Evolutionary conservation across 2,888 invertebrate species (phyloP), one percentile per base, ranked within the genome.

Genomic region (Lysandra coridon): DNA sequence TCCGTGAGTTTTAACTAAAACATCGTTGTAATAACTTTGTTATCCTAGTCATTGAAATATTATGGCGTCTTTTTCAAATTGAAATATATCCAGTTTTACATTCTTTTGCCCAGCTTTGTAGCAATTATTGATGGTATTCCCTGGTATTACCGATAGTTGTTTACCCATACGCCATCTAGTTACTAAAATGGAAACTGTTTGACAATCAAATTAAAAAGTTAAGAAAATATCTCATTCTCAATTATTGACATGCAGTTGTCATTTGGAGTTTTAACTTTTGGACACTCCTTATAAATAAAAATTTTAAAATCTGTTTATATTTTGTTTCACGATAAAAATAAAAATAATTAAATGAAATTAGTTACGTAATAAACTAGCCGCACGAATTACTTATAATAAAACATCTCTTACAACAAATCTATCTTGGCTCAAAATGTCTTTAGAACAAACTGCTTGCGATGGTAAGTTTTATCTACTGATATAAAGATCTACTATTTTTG

Each of bases 361-460:
- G 30, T 30, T 4, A 10, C 64, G 1, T 30, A 12, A 12, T 30
- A 64, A 64, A 64, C 23, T 62, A 57, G 12, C 23, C 30, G 7
- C 0, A 64, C 30, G 7, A 30, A 64, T 30, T 64, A 64, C 6
- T 30, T 64, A 10, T 23, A 30, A 64, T 64, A 30, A 62, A 23
- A 23, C 30, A 57, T 57, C 57, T 57, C 57, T 57, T 57, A 57
- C 57, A 57, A 57, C 23, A 64, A 64, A 30, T 64, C 64, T 30
- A 30, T 64, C 10, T 12, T 23, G 40, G 62, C 40, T 69, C 57
- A 92, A 87, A 86, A 97, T 97, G 97, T 97, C 97, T 83, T 90
- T 98, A 86, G 98, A 98, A 95, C 98, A 98, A 93, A 98, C 98
- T 73, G 98, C 98, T 84, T 98, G 98, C 92, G 98, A 98, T 96